Evolutionary conservation across 1,140 invertebrate genomes (phyloP), one percentile per base, ranked within the genome.

Genomic region (Lepidotrigona ventralis): DNA sequence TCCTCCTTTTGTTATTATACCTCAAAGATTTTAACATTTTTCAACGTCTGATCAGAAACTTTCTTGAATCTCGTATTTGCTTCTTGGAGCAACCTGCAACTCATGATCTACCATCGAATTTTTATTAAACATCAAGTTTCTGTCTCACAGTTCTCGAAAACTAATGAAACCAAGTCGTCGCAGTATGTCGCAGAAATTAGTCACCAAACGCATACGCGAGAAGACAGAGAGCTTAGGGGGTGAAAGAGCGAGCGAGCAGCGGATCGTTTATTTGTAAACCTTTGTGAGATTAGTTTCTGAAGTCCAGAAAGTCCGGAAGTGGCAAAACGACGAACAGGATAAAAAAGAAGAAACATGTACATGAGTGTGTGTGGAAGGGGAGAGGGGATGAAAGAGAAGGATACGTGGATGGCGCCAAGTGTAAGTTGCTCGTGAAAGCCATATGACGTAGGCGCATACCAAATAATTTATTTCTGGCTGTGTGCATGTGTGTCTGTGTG

Each of bases 381-480:
- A 0, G 23, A 1, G 17, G 8, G 63, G 60, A 8, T 11, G 23
- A 71, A 71, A n/a, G 58, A 63, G 73, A 69, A 21, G 60, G 12
- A 23, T n/a, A 19, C 15, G 19, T 21, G n/a, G 69, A 46, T 63
- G 26, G 70, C 78, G 69, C 63, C 84, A 66, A 63, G 76, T 84
- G 74, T 54, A 73, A 72, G 75, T 58, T 39, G 33, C 81, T 80
- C 74, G 85, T 66, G 56, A 86, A 84, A 84, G 76, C 60, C 70
- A 39, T 83, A 74, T 76, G 82, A 77, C 75, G 75, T 86, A 83
- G 78, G 73, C 76, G 76, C 74, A 75, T 88, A 79, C 71, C 69
- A 71, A 87, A 88, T 87, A 81, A 87, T 85, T 88, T 87, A 88
- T 88, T 81, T 84, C 74, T 29, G 63, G 73, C 64, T 9, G 51